Evolutionary conservation across 1,140 invertebrate genomes (phyloP).

Genomic region (Cydia strobilella): DNA sequence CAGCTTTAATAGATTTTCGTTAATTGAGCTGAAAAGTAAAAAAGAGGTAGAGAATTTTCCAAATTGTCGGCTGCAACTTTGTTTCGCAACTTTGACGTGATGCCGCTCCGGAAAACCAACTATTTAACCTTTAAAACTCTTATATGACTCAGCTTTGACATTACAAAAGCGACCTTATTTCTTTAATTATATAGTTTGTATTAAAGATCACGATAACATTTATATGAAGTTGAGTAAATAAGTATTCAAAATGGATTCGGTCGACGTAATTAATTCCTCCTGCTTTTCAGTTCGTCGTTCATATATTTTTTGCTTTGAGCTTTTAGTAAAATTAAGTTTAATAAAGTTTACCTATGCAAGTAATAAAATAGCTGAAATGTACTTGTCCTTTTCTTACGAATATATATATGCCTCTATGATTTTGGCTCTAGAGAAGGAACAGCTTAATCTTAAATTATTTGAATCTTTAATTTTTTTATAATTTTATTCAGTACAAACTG

Average conservation of each 20-base stretch:
- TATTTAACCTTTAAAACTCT: conserved; percentile 13
- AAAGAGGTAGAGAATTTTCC: conserved; percentile 16
- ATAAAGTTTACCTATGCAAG: too few species aligned
- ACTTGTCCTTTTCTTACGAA: too few species aligned
- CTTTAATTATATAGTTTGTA: background rate
- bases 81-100: conserved; percentile 17
- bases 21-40: conserved; percentile 24
- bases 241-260: conserved; percentile 13
- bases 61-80: conserved; percentile 27
- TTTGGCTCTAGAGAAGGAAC: too few species aligned
- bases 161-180: background rate
- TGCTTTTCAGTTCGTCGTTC: conserved; percentile 2
- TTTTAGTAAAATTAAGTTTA: background rate
- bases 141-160: background rate
- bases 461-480: too few species aligned
- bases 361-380: too few species aligned
- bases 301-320: background rate
- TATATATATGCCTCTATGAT: too few species aligned
- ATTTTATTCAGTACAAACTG: too few species aligned
- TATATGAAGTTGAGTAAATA: background rate
- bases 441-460: too few species aligned
- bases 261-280: conserved; percentile 20
- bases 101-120: conserved; percentile 7
- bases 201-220: background rate
- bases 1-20: conserved; percentile 18